These are phyloP conservation scores for Coleophora flavipennella DNA, from an alignment of 2,888 invertebrate genomes.

Conservation along the genomic window DNA sequence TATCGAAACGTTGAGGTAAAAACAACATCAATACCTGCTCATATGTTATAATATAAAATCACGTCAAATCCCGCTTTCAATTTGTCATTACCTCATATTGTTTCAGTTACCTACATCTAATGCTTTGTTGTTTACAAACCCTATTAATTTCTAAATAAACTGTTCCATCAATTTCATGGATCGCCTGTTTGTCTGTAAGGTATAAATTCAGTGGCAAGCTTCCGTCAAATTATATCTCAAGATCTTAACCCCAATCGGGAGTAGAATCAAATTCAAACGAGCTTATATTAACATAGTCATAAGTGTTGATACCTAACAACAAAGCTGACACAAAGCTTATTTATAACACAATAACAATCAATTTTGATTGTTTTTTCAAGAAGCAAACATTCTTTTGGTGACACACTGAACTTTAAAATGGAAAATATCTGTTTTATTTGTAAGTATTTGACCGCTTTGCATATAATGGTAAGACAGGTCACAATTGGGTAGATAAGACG, in stretches of 20 bases:
- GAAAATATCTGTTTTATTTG: background rate
- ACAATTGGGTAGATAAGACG: no score
- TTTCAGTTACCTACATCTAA: no score
- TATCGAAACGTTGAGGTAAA: no score
- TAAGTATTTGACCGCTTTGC: no score
- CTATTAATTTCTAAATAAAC: no score
- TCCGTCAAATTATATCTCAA: background rate
- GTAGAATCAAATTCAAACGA: constrained; percentile 3
- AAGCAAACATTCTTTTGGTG: constrained; percentile 4
- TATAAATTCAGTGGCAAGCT: constrained; percentile 1
- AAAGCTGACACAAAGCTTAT: constrained; percentile 5
- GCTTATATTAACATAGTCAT: constrained; percentile 4
- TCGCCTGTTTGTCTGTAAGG: background rate
- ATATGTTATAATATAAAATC: no score
- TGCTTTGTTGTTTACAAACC: no score
- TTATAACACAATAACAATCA: constrained; percentile 10
- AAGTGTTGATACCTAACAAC: constrained; percentile 5
- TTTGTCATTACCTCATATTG: no score
- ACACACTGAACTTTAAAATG: constrained; percentile 4
- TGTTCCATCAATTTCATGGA: no score
- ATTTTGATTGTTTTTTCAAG: constrained; percentile 10
- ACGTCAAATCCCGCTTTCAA: no score
- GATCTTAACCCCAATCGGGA: constrained; percentile 2
- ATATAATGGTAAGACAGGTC: no score
- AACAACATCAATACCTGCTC: no score